Percentiles rank a stretch among this genome's conserved stretches.
phyloP scores from a whole-genome alignment of 2,113 vertebrate genomes.

The Balaeniceps rex region DNA sequence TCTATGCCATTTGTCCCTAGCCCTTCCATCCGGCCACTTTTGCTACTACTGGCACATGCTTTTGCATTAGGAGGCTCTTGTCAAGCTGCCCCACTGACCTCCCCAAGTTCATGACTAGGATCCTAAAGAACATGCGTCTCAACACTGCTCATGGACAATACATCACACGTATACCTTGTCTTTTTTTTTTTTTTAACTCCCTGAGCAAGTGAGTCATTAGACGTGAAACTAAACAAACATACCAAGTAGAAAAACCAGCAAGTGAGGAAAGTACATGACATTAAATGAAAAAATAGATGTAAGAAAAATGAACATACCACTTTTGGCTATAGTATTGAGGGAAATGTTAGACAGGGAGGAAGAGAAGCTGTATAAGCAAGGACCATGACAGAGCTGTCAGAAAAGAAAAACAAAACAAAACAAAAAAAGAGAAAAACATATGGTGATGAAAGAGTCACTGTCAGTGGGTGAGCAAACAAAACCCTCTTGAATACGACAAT shows the following conservation, averaged over 20 bases:
- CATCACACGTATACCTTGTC: not conserved
- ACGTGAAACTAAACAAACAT: not conserved
- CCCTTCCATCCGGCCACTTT: not conserved
- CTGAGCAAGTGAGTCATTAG: not conserved
- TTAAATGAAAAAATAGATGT: slow-evolving; percentile 50
- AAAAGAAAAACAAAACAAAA: slow-evolving; percentile 65
- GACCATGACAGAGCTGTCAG: slow-evolving; percentile 84
- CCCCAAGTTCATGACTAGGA: not conserved
- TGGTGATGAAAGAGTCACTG: slow-evolving; percentile 51
- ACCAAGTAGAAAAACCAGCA: not conserved
- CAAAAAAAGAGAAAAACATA: slow-evolving; percentile 65
- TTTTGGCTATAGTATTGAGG: slow-evolving; percentile 87
- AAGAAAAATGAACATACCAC: slow-evolving; percentile 83
- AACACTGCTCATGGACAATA: not conserved
- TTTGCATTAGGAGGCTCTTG: not conserved
- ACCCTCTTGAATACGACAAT: not conserved
- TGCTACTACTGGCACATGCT: not conserved
- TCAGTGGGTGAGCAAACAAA: slow-evolving; percentile 35
- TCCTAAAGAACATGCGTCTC: not conserved
- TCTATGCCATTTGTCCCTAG: not conserved
- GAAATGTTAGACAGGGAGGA: slow-evolving; percentile 89
- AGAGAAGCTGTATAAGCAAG: slow-evolving; percentile 83
- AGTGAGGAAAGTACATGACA: not conserved
- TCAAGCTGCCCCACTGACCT: not conserved
- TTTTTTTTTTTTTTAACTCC: not conserved